Evolutionary conservation across 1,140 invertebrate genomes (phyloP), one percentile per base, ranked within the genome.

Genomic region (Drosophila mojavensis): DNA sequence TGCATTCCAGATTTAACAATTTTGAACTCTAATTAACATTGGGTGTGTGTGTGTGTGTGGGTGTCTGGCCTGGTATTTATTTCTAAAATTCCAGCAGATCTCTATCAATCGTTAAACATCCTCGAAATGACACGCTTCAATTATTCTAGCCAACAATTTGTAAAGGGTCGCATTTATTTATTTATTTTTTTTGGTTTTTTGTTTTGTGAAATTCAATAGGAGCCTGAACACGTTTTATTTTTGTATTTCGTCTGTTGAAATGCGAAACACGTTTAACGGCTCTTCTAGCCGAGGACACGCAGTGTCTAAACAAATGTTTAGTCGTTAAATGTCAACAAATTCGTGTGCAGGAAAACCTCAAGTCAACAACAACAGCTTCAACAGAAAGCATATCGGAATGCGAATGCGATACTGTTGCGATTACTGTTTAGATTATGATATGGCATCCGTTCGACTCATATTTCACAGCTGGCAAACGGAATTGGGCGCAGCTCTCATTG

Each of bases 271-370:
- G 78, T 80, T 81, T 80, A 54, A 41, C 54, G 66, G 56, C 71
- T 77, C 65, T 76, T 66, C 47, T 62, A 81, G 47, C 64, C 28
- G 28, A 76, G 53, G 63, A 65, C 41, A 48, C 67, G 28, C 28
- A 5, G 28, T 30, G 4, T 30, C 4, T 5, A 30, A 81, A 69
- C 79, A 81, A 81, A 78, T 81, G 74, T 50, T 81, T 81, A 24
- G 55, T 69, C 75, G 79, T 45, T 78, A 50, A 69, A 75, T 78
- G 69, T 66, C 73, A 82, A 82, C 75, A 82, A 66, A 82, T 78
- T 33, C 62, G 54, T 59, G 55, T 55, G 50, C 36, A 45, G 48
- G 54, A 39, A 79, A 79, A 67, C 10, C 33, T 28, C 28, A 15
- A 54, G 26, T 5, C 15, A 17, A 36, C 7, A 30, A 55, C 15